A percentile compares a stretch with the other conserved stretches of the same genome.
phyloP scores from a whole-genome alignment of 2,888 invertebrate genomes.

The Chalcis sispes region DNA sequence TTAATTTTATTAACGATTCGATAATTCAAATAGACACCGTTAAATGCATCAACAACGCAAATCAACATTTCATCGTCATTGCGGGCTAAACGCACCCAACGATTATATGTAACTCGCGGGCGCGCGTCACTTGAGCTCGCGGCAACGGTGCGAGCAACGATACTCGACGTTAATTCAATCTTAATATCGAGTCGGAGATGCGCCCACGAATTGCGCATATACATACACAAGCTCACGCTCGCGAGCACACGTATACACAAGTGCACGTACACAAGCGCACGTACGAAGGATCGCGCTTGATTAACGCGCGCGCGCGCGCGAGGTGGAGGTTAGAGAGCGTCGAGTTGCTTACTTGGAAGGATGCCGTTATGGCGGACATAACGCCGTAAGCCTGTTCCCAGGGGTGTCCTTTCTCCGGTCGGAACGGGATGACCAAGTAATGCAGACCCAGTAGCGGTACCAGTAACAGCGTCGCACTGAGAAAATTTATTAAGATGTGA shows the following conservation, averaged over 20 bases:
- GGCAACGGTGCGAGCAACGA: too few relatives aligned
- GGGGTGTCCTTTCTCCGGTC: slow-evolving; percentile 82
- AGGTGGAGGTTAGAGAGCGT: slow-evolving; percentile 37
- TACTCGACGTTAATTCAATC: slow-evolving; percentile 22
- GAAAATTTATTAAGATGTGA: background rate
- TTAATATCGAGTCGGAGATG: slow-evolving; percentile 35
- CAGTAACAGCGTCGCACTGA: slow-evolving; percentile 90
- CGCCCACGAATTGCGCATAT: too few relatives aligned
- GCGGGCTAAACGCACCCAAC: too few relatives aligned
- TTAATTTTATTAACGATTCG: too few relatives aligned
- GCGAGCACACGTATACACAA: too few relatives aligned
- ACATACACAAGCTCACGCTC: too few relatives aligned
- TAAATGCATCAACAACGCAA: too few relatives aligned
- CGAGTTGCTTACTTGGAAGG: slow-evolving; percentile 84
- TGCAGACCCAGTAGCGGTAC: slow-evolving; percentile 94
- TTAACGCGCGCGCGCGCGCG: background rate
- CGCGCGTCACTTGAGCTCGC: too few relatives aligned
- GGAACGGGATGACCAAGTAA: slow-evolving; percentile 91
- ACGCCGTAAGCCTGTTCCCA: slow-evolving; percentile 90
- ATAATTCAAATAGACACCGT: too few relatives aligned
- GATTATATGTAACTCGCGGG: too few relatives aligned
- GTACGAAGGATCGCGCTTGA: slow-evolving; percentile 6
- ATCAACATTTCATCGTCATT: too few relatives aligned
- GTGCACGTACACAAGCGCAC: too few relatives aligned
- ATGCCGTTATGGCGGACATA: slow-evolving; percentile 89